Percentiles rank a stretch among this genome's conserved stretches.
Conservation (phyloP, 2,888 invertebrate species). For the Scelioninae gen. 2 region DNA sequence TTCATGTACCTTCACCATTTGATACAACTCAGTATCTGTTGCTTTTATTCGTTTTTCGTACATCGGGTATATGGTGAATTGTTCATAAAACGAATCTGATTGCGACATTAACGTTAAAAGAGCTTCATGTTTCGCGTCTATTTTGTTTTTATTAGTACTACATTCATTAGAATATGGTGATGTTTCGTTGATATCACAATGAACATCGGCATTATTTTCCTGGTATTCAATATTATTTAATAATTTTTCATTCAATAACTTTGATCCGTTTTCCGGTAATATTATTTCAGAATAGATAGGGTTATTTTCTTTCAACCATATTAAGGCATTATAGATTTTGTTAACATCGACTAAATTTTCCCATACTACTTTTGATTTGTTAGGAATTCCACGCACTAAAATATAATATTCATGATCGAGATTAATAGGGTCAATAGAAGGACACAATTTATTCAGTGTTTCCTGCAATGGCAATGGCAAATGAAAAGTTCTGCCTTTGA, state of each 20-base stretch:
- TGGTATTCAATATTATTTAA: conserved; percentile 22
- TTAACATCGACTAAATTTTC: conserved; percentile 47
- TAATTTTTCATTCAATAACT: conserved; percentile 5
- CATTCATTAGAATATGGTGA: no score
- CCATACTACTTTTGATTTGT: conserved; percentile 59
- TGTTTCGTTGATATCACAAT: no score
- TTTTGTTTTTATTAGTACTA: neutral
- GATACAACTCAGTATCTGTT: neutral
- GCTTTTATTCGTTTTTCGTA: neutral
- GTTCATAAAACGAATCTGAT: neutral
- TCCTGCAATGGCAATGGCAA: conserved; percentile 57
- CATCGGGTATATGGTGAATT: neutral
- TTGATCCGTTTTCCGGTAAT: neutral
- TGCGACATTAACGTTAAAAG: conserved; percentile 22
- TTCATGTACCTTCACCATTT: neutral
- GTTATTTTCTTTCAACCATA: conserved; percentile 61
- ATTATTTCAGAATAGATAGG: neutral
- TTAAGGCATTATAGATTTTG: conserved; percentile 64
- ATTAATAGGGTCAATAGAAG: conserved; percentile 63
- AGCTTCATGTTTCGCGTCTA: conserved; percentile 16
- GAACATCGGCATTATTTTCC: no score
- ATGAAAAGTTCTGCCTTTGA: conserved; percentile 41
- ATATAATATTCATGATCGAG: conserved; percentile 66
- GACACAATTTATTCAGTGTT: conserved; percentile 67
- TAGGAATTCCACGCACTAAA: conserved; percentile 54